Evolutionary conservation across 2,113 vertebrate species (phyloP).

Genomic region (Anguilla japonica): DNA sequence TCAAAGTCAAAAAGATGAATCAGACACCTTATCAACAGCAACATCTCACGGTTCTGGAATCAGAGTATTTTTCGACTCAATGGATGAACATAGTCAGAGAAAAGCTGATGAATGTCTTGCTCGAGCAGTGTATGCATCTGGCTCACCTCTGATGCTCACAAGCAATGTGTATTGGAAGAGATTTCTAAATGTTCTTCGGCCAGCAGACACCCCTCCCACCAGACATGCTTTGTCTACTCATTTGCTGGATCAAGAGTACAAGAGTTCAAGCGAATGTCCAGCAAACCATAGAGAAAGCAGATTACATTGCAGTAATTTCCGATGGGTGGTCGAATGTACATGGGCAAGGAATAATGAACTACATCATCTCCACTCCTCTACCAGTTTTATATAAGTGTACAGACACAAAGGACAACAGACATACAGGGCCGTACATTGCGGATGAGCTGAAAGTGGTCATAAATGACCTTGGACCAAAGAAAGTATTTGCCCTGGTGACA

Average conservation of each 20-base stretch:
- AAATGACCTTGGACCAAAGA: background rate
- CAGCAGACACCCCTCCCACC: slow-evolving; percentile 52
- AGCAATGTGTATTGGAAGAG: slow-evolving; percentile 55
- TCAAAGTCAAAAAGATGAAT: slow-evolving; percentile 38
- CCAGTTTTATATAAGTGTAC: slow-evolving; percentile 41
- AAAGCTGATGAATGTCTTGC: slow-evolving; percentile 50
- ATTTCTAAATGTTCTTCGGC: slow-evolving; percentile 49
- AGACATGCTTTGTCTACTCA: slow-evolving; percentile 49
- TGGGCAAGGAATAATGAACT: slow-evolving; percentile 42
- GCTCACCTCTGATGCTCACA: slow-evolving; percentile 49
- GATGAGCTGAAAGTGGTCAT: slow-evolving; percentile 41
- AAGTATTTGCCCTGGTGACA: background rate
- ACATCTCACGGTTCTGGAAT: background rate
- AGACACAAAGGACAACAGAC: slow-evolving; percentile 32
- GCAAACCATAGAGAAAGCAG: slow-evolving; percentile 43
- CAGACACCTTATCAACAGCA: slow-evolving; percentile 33
- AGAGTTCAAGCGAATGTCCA: slow-evolving; percentile 51
- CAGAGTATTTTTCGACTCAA: slow-evolving; percentile 36
- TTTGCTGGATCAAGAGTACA: slow-evolving; percentile 48
- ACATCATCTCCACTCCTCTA: slow-evolving; percentile 43
- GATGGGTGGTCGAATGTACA: slow-evolving; percentile 44
- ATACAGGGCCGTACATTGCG: background rate
- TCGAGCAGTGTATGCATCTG: slow-evolving; percentile 48
- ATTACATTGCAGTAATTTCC: slow-evolving; percentile 42
- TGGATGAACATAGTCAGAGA: slow-evolving; percentile 51